A percentile compares a stretch with the other conserved stretches of the same genome.
Evolutionary conservation across 2,888 invertebrate genomes (phyloP).

Genomic region (Scaeva pyrastri): DNA sequence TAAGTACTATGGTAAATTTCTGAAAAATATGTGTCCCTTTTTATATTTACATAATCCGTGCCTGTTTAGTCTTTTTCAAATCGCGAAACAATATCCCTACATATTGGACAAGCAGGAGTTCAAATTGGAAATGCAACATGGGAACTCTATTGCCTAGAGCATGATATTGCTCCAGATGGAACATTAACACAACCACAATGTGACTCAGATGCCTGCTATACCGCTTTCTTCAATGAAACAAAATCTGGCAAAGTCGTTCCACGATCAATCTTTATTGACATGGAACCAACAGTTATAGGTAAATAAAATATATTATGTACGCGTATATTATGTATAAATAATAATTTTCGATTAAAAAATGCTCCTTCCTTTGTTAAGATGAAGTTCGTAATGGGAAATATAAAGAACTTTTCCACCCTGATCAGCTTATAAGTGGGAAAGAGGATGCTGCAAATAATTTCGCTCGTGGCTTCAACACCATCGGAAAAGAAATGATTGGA

Average conservation of each 20-base stretch:
- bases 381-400: slow-evolving; percentile 88
- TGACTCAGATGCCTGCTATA: slow-evolving; percentile 85
- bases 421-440: slow-evolving; percentile 93
- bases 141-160: slow-evolving; percentile 92
- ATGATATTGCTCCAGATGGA: slow-evolving; percentile 91
- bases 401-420: slow-evolving; percentile 91
- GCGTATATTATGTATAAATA: neutral
- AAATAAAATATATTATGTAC: too few relatives aligned
- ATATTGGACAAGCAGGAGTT: slow-evolving; percentile 92
- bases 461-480: slow-evolving; percentile 92
- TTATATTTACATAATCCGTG: neutral
- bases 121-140: slow-evolving; percentile 92
- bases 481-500: slow-evolving; percentile 90
- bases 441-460: slow-evolving; percentile 95
- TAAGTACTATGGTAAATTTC: neutral
- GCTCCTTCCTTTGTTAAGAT: slow-evolving; percentile 80
- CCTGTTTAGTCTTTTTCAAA: slow-evolving; percentile 76
- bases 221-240: slow-evolving; percentile 91
- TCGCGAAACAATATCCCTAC: slow-evolving; percentile 92
- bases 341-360: neutral
- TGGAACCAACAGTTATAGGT: slow-evolving; percentile 95
- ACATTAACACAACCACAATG: slow-evolving; percentile 84
- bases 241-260: slow-evolving; percentile 94
- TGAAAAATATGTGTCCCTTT: neutral
- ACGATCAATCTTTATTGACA: slow-evolving; percentile 92